Percentiles rank a stretch among this genome's conserved stretches.
Conservation (phyloP, 2,888 invertebrate species). For the Germaria angustata region DNA sequence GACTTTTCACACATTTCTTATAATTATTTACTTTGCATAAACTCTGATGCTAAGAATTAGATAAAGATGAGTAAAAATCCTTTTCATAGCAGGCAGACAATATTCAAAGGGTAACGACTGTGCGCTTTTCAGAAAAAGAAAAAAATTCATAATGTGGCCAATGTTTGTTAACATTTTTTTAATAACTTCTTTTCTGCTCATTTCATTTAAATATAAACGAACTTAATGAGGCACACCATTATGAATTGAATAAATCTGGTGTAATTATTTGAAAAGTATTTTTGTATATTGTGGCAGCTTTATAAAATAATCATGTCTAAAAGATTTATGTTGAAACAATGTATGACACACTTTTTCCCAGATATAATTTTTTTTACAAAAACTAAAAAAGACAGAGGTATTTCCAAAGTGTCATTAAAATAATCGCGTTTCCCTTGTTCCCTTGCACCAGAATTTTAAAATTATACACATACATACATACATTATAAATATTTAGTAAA, state of each 20-base stretch:
- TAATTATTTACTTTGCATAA: neutral
- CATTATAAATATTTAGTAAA: neutral
- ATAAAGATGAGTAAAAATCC: neutral
- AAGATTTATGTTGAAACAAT: constrained; percentile 21
- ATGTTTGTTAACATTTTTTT: constrained; percentile 16
- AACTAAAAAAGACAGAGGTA: neutral
- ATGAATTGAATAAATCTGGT: constrained; percentile 10
- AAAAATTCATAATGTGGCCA: neutral
- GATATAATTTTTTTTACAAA: neutral
- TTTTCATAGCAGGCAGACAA: neutral
- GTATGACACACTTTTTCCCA: constrained; percentile 38
- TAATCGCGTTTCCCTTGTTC: constrained; percentile 43
- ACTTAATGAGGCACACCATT: constrained; percentile 36
- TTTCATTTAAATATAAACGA: constrained; percentile 31
- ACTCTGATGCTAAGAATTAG: neutral
- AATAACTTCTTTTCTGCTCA: neutral
- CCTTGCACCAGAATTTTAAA: constrained; percentile 4
- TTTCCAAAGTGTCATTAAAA: constrained; percentile 57
- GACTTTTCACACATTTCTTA: neutral
- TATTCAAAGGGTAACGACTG: neutral
- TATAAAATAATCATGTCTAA: neutral
- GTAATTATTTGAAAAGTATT: neutral
- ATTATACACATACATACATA: neutral
- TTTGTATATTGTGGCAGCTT: neutral
- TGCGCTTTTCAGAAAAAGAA: neutral